Evolutionary conservation across 2,797 vertebrate species (phyloP), one percentile per base, ranked within the genome.

Genomic region (Macroramphosus scolopax): DNA sequence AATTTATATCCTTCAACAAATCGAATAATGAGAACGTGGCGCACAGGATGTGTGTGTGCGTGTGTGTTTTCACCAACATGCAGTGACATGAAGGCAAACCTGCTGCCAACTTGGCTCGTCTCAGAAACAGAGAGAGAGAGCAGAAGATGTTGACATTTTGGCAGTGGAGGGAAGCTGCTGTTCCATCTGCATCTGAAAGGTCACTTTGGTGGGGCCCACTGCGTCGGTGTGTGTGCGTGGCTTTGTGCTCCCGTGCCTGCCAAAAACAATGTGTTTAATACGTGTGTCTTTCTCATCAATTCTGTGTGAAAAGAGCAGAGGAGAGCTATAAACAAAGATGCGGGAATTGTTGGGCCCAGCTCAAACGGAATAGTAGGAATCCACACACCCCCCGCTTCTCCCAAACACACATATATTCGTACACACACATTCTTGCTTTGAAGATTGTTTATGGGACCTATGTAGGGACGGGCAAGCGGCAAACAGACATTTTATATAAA

Each of bases 71-170:
- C 30, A 50, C 39, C 56, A 60, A 39, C 72, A 61, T 39, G 59
- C 40, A 49, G 37, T 41, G 62, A 82, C 71, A 71, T 46, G 40
- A 73, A 72, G 42, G 59, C 68, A 61, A 77, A 77, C 71, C 69
- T 74, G 71, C 77, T 81, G 81, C 77, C 81, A 79, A 51, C 68
- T 82, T 57, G 61, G 66, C 67, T 76, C 35, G 60, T 61, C 70
- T 64, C 10, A 63, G 63, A 75, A 56, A 46, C 62, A 51, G 55
- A 58, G 72, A 41, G 72, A 41, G 55, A 70, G 60, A 70, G 67
- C 76, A 80, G 63, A 87, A 85, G 78, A 83, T 80, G 75, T 84
- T 90, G 88, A 89, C 86, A 89, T 88, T 89, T 88, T 87, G 82
- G 80, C 86, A 81, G 78, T 28, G 63, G 63, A 73, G 78, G 50